A percentile compares a stretch with the other conserved stretches of the same genome.
phyloP scores from a whole-genome alignment of 2,797 vertebrate genomes.

The Sebastes flavidus region DNA sequence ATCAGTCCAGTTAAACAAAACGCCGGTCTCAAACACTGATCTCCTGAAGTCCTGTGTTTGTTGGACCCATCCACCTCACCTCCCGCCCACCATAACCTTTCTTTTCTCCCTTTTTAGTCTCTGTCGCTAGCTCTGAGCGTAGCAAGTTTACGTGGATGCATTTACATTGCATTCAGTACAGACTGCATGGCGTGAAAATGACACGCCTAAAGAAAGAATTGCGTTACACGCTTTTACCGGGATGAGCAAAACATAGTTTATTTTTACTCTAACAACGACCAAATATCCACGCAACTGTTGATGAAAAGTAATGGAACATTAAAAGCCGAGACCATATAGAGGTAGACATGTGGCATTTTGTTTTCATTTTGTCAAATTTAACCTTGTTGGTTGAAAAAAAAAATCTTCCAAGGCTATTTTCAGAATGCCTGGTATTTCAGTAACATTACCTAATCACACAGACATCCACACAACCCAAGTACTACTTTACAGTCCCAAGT shows the following conservation, averaged over 20 bases:
- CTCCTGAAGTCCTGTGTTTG: no score
- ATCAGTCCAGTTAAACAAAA: no score
- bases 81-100: no score
- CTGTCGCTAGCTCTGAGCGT: no score
- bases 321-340: background rate
- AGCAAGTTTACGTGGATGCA: background rate
- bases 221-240: rapidly evolving
- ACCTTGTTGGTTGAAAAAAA: background rate
- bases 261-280: background rate
- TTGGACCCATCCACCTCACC: no score
- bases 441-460: constrained; percentile 23
- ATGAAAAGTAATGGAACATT: background rate
- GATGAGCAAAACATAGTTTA: rapidly evolving
- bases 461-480: constrained; percentile 15
- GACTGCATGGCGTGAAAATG: background rate
- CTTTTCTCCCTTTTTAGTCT: no score
- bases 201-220: no score
- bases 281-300: background rate
- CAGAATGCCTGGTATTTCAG: constrained; percentile 16
- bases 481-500: background rate
- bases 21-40: no score
- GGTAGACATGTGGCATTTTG: background rate
- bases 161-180: background rate
- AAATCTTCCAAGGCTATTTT: background rate
- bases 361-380: background rate